These are phyloP conservation scores for Malaclemys terrapin DNA, from an alignment of 2,113 vertebrate genomes.

Conservation along the genomic window DNA sequence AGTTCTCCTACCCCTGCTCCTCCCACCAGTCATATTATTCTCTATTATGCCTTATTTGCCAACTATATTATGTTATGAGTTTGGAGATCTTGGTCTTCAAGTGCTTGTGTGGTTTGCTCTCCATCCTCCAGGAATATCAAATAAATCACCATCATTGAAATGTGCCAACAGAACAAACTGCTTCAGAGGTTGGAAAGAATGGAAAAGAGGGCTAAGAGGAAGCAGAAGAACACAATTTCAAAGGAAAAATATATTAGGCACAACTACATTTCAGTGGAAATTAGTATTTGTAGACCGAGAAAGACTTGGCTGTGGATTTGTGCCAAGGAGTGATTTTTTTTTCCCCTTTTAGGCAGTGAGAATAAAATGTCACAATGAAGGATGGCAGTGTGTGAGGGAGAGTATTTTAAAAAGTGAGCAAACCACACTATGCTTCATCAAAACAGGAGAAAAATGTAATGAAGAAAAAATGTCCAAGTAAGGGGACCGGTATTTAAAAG, in stretches of 20 bases:
- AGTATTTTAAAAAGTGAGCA: constrained; percentile 26
- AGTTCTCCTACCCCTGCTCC: neutral
- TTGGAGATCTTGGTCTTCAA: neutral
- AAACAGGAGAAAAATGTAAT: constrained; percentile 72
- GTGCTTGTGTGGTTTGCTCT: neutral
- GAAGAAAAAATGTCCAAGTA: constrained; percentile 74
- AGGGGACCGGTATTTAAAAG: constrained; percentile 71
- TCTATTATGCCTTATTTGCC: constrained; percentile 13
- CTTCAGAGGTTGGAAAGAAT: constrained; percentile 10
- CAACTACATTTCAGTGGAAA: constrained; percentile 42
- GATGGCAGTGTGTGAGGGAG: constrained; percentile 36
- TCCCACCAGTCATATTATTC: neutral
- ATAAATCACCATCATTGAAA: neutral
- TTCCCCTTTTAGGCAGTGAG: constrained; percentile 53
- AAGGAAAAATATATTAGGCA: constrained; percentile 1
- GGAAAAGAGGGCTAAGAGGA: neutral
- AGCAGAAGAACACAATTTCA: rapidly evolving
- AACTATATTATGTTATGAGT: neutral
- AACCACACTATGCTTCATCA: constrained; percentile 69
- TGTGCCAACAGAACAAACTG: neutral
- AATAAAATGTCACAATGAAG: constrained; percentile 47
- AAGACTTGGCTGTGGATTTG: neutral
- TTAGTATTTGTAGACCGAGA: constrained; percentile 24
- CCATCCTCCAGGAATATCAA: neutral
- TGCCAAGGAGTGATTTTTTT: constrained; percentile 55